Conservation (phyloP, 2,797 vertebrate species). For the Caiman crocodilus region DNA sequence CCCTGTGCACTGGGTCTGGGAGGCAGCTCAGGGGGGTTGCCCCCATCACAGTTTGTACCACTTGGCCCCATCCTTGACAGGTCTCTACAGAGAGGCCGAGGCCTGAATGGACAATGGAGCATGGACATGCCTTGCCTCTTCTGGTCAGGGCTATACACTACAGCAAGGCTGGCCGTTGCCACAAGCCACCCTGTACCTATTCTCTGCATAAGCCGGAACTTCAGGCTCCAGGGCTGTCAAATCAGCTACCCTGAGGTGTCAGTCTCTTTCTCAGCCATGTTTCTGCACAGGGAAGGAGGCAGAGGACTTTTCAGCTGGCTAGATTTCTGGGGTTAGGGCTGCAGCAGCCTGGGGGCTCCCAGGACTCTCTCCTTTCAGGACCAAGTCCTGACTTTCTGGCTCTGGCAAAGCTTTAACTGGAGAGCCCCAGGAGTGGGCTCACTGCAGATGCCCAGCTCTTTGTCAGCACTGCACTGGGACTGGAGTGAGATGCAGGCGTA, state of each 20-base stretch:
- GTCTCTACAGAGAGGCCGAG: not conserved
- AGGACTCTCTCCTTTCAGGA: fast-evolving
- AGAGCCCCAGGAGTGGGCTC: not conserved
- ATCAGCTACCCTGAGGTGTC: not conserved
- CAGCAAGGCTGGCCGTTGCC: not conserved
- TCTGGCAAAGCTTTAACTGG: not conserved
- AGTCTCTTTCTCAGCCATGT: not conserved
- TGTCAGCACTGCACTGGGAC: not conserved
- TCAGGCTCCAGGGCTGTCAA: not conserved
- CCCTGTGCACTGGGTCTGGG: not conserved
- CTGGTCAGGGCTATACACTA: not conserved
- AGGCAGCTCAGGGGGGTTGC: not conserved
- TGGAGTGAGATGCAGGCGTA: fast-evolving
- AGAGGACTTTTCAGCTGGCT: not conserved
- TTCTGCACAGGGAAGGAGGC: not conserved
- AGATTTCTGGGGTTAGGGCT: fast-evolving
- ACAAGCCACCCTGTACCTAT: not conserved
- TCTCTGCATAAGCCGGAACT: not conserved
- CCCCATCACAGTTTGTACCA: not conserved
- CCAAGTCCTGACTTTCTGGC: fast-evolving
- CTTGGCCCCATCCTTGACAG: not conserved
- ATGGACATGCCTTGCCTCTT: not conserved
- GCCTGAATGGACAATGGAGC: not conserved
- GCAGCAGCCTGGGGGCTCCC: fast-evolving
- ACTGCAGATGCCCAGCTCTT: not conserved